A percentile compares a stretch with the other conserved stretches of the same genome.
Evolutionary conservation across 2,113 vertebrate genomes (phyloP).

Genomic region (Cephalopterus ornatus): DNA sequence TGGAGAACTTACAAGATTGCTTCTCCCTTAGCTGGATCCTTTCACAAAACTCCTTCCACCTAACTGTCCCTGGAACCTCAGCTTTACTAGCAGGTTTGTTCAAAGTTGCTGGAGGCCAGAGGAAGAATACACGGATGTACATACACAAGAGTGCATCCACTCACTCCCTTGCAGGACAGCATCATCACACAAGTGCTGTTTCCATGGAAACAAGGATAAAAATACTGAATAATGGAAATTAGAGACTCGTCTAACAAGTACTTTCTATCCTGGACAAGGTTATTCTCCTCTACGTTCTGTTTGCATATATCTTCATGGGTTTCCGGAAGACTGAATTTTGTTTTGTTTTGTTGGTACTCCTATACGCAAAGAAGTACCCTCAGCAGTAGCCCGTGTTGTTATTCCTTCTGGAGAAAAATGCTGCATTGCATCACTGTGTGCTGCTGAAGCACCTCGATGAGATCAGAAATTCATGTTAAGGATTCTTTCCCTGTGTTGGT

Average conservation of each 20-base stretch:
- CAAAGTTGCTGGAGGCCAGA: not conserved
- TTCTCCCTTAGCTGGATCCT: not conserved
- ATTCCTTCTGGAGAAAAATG: not conserved
- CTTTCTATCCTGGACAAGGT: conserved; percentile 12
- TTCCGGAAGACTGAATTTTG: not conserved
- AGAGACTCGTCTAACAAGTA: not conserved
- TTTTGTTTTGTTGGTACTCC: not conserved
- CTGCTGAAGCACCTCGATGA: not conserved
- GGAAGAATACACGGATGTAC: not conserved
- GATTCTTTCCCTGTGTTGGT: not conserved
- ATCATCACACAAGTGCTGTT: not conserved
- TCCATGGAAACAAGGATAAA: conserved; percentile 59
- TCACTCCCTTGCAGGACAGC: conserved; percentile 7
- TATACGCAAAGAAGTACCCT: not conserved
- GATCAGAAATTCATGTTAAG: not conserved
- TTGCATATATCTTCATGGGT: not conserved
- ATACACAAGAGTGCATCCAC: not conserved
- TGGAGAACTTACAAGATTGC: not conserved
- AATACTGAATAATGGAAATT: conserved; percentile 47
- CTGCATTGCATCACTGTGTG: conserved; percentile 2
- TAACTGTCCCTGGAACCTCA: not conserved
- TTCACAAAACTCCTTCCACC: not conserved
- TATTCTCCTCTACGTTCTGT: not conserved
- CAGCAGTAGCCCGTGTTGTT: not conserved
- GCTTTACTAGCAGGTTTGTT: not conserved